phyloP scores from a whole-genome alignment of 2,113 vertebrate species.

The Tor tambroides region DNA sequence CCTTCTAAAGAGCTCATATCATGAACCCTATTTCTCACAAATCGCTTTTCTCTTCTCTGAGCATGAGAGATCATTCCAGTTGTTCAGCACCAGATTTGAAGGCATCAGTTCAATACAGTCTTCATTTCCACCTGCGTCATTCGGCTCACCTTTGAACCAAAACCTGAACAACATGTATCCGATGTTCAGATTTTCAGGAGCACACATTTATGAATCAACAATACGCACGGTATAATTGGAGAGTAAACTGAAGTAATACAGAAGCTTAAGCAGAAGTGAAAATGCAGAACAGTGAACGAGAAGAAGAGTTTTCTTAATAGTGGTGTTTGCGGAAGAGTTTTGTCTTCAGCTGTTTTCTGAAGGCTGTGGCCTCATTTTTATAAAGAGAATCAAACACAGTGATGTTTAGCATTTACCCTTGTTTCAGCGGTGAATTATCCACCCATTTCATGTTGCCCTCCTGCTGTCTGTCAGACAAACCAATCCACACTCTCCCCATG shows the following conservation, averaged over 20 bases:
- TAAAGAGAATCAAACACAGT: background rate
- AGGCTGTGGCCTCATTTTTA: background rate
- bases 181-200: no score
- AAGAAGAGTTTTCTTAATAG: no score
- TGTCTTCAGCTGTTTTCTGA: background rate
- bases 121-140: background rate
- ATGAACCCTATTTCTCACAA: background rate
- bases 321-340: no score
- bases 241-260: no score
- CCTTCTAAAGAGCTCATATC: no score
- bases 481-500: background rate
- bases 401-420: background rate
- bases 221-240: no score
- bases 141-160: background rate
- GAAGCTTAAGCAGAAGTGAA: no score
- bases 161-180: background rate
- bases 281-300: no score
- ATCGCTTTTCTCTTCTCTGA: background rate
- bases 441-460: background rate
- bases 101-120: background rate
- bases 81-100: background rate
- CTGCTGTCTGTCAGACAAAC: background rate
- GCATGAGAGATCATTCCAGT: background rate
- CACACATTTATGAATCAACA: no score
- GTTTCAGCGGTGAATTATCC: background rate